Percentiles rank a stretch among this genome's conserved stretches.
These are phyloP conservation scores for Chloroclysta siterata DNA, from an alignment of 2,888 invertebrate species.

Conservation along the genomic window DNA sequence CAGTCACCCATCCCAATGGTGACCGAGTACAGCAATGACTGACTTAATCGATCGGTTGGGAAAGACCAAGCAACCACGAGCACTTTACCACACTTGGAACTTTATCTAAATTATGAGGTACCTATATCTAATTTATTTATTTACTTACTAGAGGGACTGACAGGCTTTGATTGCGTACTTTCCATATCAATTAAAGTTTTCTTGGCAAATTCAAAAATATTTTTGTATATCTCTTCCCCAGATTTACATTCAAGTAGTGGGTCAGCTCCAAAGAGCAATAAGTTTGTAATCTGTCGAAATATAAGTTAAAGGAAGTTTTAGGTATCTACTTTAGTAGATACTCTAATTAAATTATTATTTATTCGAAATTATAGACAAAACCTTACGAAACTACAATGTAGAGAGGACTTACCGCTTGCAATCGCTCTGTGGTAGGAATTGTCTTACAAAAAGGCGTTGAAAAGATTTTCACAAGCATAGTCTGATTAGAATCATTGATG, in stretches of 20 bases:
- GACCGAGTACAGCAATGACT: too few relatives aligned
- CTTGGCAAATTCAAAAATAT: constrained; percentile 64
- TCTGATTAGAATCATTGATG: constrained; percentile 67
- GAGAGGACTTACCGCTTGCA: constrained; percentile 59
- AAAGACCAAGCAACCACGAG: too few relatives aligned
- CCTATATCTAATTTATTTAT: too few relatives aligned
- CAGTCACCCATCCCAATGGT: too few relatives aligned
- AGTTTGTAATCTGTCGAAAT: constrained; percentile 61
- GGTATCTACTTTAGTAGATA: neutral
- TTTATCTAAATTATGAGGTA: too few relatives aligned
- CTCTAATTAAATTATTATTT: too few relatives aligned
- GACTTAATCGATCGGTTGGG: too few relatives aligned
- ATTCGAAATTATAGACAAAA: too few relatives aligned
- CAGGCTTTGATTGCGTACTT: constrained; percentile 24
- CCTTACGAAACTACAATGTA: neutral
- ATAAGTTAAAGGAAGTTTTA: constrained; percentile 21
- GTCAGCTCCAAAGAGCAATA: constrained; percentile 70
- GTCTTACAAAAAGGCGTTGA: constrained; percentile 56
- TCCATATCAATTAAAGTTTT: constrained; percentile 42
- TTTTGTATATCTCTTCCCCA: constrained; percentile 54
- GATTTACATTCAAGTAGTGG: constrained; percentile 65
- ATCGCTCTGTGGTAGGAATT: constrained; percentile 49
- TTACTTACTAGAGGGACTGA: constrained; percentile 4
- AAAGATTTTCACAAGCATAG: constrained; percentile 68
- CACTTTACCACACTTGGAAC: too few relatives aligned